phyloP scores from a whole-genome alignment of 2,797 vertebrate species.

The Astyanax mexicanus region DNA sequence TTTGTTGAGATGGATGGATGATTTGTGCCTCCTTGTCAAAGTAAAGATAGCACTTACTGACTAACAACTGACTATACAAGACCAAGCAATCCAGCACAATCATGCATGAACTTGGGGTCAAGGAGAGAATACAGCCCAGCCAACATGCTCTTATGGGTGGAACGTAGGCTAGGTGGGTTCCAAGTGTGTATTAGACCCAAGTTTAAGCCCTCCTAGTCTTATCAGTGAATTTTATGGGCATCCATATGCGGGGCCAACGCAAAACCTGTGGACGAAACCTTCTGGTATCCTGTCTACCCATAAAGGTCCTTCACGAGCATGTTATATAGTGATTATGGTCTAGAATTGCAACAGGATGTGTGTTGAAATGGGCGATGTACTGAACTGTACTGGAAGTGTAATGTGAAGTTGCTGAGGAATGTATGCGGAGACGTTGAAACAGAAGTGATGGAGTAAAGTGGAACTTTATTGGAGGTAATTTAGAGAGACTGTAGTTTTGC shows the following conservation, averaged over 20 bases:
- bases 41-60: conserved; percentile 37
- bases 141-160: too few species aligned
- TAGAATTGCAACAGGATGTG: background rate
- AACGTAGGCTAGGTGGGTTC: too few species aligned
- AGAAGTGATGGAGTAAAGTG: conserved; percentile 2
- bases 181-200: too few species aligned
- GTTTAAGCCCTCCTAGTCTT: too few species aligned
- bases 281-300: too few species aligned
- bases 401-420: conserved; percentile 47
- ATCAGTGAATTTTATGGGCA: too few species aligned
- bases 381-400: conserved; percentile 24
- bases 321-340: too few species aligned
- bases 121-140: background rate
- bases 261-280: too few species aligned
- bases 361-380: conserved; percentile 17
- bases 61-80: conserved; percentile 1
- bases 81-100: conserved; percentile 15
- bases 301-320: too few species aligned
- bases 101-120: conserved; percentile 13
- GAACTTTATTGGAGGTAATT: conserved; percentile 36
- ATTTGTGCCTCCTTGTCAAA: conserved; percentile 8
- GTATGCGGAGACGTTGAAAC: conserved; percentile 22
- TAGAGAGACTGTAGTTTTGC: conserved; percentile 55
- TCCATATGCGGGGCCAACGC: too few species aligned
- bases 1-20: conserved; percentile 17